Evolutionary conservation across 2,888 invertebrate species (phyloP).

Genomic region (Rhagonycha lutea): DNA sequence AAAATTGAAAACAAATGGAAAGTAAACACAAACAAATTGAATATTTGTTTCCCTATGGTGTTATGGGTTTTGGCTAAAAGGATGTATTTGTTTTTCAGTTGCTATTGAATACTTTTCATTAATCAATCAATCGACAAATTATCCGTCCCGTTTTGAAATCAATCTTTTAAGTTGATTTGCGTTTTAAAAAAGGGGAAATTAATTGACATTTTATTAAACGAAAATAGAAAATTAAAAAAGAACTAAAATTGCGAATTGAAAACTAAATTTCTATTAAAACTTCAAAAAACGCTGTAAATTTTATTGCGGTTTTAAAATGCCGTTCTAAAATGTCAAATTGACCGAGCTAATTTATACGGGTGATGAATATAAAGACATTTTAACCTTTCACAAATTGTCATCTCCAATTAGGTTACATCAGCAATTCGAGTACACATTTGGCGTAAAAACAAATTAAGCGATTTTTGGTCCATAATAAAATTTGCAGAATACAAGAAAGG

Average conservation of each 20-base stretch:
- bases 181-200: not conserved
- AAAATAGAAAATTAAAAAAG: too few relatives aligned
- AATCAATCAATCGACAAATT: not conserved
- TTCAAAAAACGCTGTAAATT: slow-evolving; percentile 8
- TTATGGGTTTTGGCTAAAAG: slow-evolving; percentile 1
- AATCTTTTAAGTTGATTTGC: not conserved
- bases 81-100: slow-evolving; percentile 14
- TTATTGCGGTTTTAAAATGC: slow-evolving; percentile 22
- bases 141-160: not conserved
- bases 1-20: slow-evolving; percentile 29
- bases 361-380: not conserved
- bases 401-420: not conserved
- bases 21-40: slow-evolving; percentile 22
- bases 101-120: not conserved
- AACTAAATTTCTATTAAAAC: not conserved
- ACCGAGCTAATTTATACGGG: slow-evolving; percentile 16
- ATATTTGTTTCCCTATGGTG: slow-evolving; percentile 24
- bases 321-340: slow-evolving; percentile 22
- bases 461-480: not conserved
- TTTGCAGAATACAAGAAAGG: not conserved
- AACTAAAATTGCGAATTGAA: not conserved
- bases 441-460: not conserved
- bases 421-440: not conserved
- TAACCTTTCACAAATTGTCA: slow-evolving; percentile 17
- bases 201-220: not conserved